phyloP scores from a whole-genome alignment of 2,113 vertebrate genomes.

The Neoarius graeffei region DNA sequence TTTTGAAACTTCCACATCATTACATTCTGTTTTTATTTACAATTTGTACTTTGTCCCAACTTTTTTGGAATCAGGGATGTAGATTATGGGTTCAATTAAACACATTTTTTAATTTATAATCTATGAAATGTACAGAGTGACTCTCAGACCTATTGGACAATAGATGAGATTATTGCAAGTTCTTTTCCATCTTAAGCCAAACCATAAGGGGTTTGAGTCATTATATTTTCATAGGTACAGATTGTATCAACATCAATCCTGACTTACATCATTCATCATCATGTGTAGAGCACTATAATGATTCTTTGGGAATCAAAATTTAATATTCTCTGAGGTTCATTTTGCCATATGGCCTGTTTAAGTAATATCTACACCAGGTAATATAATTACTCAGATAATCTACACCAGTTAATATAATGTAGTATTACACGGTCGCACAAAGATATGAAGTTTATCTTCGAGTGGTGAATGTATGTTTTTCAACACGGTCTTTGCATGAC shows the following conservation, averaged over 20 bases:
- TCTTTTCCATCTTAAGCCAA: background rate
- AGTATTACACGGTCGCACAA: no score
- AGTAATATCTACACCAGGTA: background rate
- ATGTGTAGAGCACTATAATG: background rate
- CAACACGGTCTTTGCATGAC: no score
- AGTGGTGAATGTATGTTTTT: no score
- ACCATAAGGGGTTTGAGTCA: background rate
- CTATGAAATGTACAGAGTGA: background rate
- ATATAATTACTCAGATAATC: no score
- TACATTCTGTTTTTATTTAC: no score
- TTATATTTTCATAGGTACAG: background rate
- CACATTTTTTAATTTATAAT: background rate
- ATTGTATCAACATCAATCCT: background rate
- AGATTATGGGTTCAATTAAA: background rate
- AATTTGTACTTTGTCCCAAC: no score
- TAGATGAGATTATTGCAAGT: background rate
- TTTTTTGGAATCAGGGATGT: no score
- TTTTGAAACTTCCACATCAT: no score
- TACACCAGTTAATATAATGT: no score
- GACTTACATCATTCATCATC: background rate
- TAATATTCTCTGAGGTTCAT: background rate
- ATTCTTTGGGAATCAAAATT: background rate
- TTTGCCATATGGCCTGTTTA: background rate
- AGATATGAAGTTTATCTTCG: no score
- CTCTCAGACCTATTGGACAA: background rate